Conservation (phyloP, 2,888 invertebrate genomes). For the Acrobeloides nanus region DNA sequence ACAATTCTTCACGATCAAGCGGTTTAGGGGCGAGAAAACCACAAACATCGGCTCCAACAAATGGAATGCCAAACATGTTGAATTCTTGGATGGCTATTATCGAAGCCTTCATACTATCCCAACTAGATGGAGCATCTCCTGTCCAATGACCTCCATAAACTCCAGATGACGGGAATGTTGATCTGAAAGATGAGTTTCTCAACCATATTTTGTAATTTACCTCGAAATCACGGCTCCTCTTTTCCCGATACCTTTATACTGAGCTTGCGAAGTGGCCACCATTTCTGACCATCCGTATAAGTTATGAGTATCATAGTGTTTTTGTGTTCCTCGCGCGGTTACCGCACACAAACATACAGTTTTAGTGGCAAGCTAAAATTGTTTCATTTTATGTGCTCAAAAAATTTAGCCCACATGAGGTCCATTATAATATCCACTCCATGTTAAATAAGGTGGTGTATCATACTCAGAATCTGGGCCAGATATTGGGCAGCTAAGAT, state of each 20-base stretch:
- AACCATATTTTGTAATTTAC: too few species aligned
- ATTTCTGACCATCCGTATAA: conserved; percentile 71
- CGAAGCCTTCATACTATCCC: conserved; percentile 65
- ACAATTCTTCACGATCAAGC: conserved; percentile 29
- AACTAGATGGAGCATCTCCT: conserved; percentile 70
- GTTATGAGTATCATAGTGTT: conserved; percentile 72
- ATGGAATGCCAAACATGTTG: conserved; percentile 47
- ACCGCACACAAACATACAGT: conserved; percentile 47
- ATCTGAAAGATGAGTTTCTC: too few species aligned
- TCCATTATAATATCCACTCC: conserved; percentile 34
- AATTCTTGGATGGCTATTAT: conserved; percentile 42
- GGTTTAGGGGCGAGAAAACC: conserved; percentile 55
- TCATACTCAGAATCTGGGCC: conserved; percentile 35
- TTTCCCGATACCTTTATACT: conserved; percentile 47
- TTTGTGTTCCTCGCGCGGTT: conserved; percentile 33
- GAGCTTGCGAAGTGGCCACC: conserved; percentile 62
- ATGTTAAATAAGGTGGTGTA: conserved; percentile 45
- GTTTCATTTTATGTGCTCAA: too few species aligned
- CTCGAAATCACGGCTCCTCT: conserved; percentile 52
- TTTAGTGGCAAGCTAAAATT: conserved; percentile 37
- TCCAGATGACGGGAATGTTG: conserved; percentile 54
- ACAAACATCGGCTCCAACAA: conserved; percentile 55
- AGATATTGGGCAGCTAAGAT: conserved; percentile 38
- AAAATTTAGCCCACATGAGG: too few species aligned
- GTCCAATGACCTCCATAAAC: conserved; percentile 67